Base-by-base conservation (phyloP, 2,797 vertebrate species). In the Perodicticus potto region DNA sequence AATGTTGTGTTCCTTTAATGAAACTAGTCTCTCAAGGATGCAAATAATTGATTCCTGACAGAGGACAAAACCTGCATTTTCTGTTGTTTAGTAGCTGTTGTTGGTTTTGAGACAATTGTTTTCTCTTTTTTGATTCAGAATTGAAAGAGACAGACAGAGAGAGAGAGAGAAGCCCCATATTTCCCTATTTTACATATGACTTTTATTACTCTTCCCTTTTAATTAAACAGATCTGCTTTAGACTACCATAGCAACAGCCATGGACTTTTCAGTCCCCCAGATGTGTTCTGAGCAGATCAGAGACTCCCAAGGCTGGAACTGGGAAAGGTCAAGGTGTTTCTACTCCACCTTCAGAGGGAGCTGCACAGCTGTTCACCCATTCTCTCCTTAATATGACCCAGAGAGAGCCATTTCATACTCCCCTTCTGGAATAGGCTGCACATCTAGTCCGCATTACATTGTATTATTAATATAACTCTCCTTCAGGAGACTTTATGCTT, bases 21-120 rank as follows among this genome's bases (percentile, higher is more conserved):
- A 93, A 93, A 59, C 61, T 22, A 27, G 61, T 85, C 84, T 96
- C 89, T 93, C 63, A 96, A 89, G 82, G 67, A 76, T 40, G 81
- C 12, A 78, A 89, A 73, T 85, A 89, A 90, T 53, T 87, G 94
- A 83, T 96, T 93, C 55, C 55, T 90, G 86, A 34, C 90, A 90
- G 85, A 94, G 69, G 59, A 59, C 22, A 16, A 89, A 65, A 55
- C 27, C 73, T 90, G 32, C 22, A 16, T 73, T 95, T 92, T 90
- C 59, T 94, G 45, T 87, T 69, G 59, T 85, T 88, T 40, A n/a
- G 45, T 65, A 37, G 91, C 61, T 94, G 22, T 86, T 91, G 74
- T 82, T 72, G 59, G 57, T 61, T 45, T 59, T 74, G 29, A 93
- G 92, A 57, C 67, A 65, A 88, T 65, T 86, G 34, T 86, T 94